phyloP scores from a whole-genome alignment of 2,113 vertebrate genomes.

The Melanocharis versteri region DNA sequence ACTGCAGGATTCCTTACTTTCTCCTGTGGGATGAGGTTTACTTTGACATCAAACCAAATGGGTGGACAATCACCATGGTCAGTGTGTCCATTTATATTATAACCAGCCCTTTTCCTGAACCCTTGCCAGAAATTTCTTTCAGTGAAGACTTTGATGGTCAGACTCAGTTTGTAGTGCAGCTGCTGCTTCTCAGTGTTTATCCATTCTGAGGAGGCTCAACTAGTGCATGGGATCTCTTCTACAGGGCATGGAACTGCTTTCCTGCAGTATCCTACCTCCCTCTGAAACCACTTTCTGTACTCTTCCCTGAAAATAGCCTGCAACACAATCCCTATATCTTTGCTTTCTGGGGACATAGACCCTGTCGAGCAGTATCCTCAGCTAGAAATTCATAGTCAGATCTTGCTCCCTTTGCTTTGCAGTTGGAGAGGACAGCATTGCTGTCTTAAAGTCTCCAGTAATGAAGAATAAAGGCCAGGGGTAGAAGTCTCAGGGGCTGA shows the following conservation, averaged over 20 bases:
- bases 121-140: neutral
- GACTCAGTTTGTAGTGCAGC: neutral
- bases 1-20: neutral
- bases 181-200: neutral
- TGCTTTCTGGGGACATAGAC: neutral
- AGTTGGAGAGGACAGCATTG: neutral
- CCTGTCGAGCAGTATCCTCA: neutral
- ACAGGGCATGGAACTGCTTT: neutral
- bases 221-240: neutral
- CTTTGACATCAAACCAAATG: neutral
- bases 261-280: neutral
- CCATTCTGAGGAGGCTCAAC: neutral
- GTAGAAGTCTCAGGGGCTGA: neutral
- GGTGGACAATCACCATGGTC: neutral
- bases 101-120: neutral
- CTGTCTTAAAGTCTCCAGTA: neutral
- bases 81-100: neutral
- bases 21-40: neutral
- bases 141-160: neutral
- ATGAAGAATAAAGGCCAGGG: neutral
- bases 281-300: neutral
- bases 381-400: neutral
- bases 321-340: neutral
- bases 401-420: neutral
- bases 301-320: neutral